phyloP scores from a whole-genome alignment of 2,888 invertebrate genomes.

The Andricus quercusramuli region DNA sequence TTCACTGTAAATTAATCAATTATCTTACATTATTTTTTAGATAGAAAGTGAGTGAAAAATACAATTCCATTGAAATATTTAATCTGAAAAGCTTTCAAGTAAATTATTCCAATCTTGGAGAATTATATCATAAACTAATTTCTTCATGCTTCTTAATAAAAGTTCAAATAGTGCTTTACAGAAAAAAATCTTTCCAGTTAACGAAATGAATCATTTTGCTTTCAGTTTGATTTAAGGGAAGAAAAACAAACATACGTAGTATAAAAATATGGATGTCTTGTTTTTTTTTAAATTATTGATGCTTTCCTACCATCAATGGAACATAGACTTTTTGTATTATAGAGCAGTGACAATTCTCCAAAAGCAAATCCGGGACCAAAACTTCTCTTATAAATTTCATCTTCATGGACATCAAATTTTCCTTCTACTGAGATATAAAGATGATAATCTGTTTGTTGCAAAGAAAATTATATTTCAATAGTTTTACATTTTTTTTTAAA shows the following conservation, averaged over 20 bases:
- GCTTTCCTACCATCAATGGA: conserved; percentile 86
- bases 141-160: too few species aligned
- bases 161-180: too few species aligned
- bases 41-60: too few species aligned
- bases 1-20: conserved; percentile 80
- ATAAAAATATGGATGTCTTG: not conserved
- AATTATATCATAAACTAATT: too few species aligned
- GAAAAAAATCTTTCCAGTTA: too few species aligned
- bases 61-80: too few species aligned
- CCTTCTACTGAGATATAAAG: conserved; percentile 92
- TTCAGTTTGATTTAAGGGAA: too few species aligned
- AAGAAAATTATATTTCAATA: not conserved
- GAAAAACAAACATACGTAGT: too few species aligned
- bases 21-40: not conserved
- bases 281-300: not conserved
- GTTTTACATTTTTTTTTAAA: not conserved
- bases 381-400: conserved; percentile 85
- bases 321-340: conserved; percentile 93
- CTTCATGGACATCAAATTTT: conserved; percentile 90
- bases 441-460: conserved; percentile 82
- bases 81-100: too few species aligned
- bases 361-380: conserved; percentile 91
- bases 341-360: conserved; percentile 95
- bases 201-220: too few species aligned
- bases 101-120: too few species aligned